A percentile compares a stretch with the other conserved stretches of the same genome.
Conservation (phyloP, 2,113 vertebrate genomes). For the Kobus ellipsiprymnus region DNA sequence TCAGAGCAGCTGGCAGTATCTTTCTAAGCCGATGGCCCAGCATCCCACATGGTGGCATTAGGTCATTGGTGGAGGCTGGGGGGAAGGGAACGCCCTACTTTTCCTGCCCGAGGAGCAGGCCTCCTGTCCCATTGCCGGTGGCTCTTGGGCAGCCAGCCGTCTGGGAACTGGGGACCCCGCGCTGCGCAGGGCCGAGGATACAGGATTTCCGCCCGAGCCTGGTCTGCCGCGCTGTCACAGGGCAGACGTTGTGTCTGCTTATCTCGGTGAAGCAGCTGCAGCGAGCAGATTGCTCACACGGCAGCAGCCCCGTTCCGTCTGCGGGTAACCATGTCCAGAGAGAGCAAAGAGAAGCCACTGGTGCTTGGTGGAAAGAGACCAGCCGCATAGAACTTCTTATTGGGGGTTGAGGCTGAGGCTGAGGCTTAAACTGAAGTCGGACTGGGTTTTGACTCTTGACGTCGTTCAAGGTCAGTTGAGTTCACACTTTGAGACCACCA, state of each 20-base stretch:
- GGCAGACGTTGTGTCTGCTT: slow-evolving; percentile 64
- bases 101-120: slow-evolving; percentile 49
- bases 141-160: slow-evolving; percentile 40
- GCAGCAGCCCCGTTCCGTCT: neutral
- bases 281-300: slow-evolving; percentile 47
- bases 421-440: slow-evolving; percentile 23
- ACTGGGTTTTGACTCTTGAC: slow-evolving; percentile 14
- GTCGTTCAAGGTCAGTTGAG: slow-evolving; percentile 51
- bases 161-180: slow-evolving; percentile 31
- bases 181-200: neutral
- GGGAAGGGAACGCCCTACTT: slow-evolving; percentile 23
- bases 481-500: slow-evolving; percentile 1
- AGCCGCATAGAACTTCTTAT: neutral
- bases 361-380: neutral
- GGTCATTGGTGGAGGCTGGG: slow-evolving; percentile 60
- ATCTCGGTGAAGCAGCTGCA: slow-evolving; percentile 72
- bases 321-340: neutral
- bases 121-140: neutral
- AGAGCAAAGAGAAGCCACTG: slow-evolving; percentile 43
- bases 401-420: slow-evolving; percentile 30
- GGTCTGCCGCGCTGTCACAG: slow-evolving; percentile 44
- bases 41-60: slow-evolving; percentile 69
- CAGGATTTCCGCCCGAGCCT: neutral
- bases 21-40: slow-evolving; percentile 9
- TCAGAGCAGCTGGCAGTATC: slow-evolving; percentile 56